Evolutionary conservation across 2,113 vertebrate species (phyloP), one percentile per base, ranked within the genome.

Genomic region (Formicarius rufipectus): DNA sequence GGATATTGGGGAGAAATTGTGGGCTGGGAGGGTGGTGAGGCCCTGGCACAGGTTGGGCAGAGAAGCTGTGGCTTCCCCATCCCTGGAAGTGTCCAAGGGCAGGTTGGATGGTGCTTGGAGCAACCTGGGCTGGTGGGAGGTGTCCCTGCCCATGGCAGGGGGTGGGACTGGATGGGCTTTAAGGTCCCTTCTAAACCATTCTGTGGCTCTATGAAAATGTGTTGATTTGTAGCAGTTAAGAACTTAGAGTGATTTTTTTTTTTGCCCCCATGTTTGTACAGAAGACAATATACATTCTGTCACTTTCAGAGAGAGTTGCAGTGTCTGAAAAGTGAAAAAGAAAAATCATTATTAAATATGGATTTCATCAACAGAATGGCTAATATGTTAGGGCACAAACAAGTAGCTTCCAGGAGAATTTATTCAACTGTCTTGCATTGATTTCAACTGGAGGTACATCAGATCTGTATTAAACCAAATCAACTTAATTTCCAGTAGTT

Each of bases 161-260:
- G 30, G 8, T 12, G 24, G 20, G 0, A 18, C 0, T 2, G 24
- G 20, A 0, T 18, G 69, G 0, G 7, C 0, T 89, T 39, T n/a
- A 1, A 25, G 1, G 5, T 40, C 30, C 9, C 4, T 28, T 3
- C 22, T 7, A 10, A 42, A 15, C 8, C 22, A 28, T 42, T 40
- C 12, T 23, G 5, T 31, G 21, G 31, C 17, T 83, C 25, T 37
- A 16, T 31, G 24, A 77, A 69, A 69, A 83, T 9, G 7, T 20
- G 30, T 30, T 62, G 30, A 47, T 42, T n/a, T 63, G 31, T 53
- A 93, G 33, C 27, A 72, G 62, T 80, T 84, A 60, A 59, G 55
- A 77, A 53, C 11, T 60, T 40, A 16, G 3, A 22, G 49, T 31
- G 33, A 28, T 15, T 27, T 18, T 37, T 14, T 39, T 64, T 37